Evolutionary conservation across 1,140 invertebrate genomes (phyloP).

Genomic region (Drosophila persimilis): DNA sequence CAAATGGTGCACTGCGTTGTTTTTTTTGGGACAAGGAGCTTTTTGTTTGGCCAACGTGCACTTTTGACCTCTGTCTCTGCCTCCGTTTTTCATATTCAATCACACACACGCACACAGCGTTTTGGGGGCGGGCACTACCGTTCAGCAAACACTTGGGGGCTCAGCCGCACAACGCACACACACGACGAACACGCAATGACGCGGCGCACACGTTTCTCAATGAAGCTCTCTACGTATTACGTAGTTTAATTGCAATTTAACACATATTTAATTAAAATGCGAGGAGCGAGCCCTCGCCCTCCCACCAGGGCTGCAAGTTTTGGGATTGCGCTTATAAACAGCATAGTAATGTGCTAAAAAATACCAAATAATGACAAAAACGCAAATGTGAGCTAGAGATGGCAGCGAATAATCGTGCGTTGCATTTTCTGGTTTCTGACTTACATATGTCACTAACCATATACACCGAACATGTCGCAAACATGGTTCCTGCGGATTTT

Average conservation of each 20-base stretch:
- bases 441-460: too few relatives aligned
- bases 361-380: background rate
- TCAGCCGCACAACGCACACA: constrained; percentile 19
- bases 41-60: constrained; percentile 44
- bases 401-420: too few relatives aligned
- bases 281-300: constrained; percentile 28
- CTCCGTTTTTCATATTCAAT: constrained; percentile 24
- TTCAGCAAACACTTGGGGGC: constrained; percentile 29
- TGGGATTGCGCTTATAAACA: constrained; percentile 5
- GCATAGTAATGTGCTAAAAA: constrained; percentile 11
- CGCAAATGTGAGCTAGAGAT: background rate
- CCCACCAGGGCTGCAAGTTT: constrained; percentile 23
- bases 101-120: constrained; percentile 20
- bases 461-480: too few relatives aligned
- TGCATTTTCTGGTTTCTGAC: too few relatives aligned
- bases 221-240: constrained; percentile 35
- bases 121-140: too few relatives aligned
- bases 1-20: constrained; percentile 21
- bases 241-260: constrained; percentile 44
- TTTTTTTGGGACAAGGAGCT: constrained; percentile 1
- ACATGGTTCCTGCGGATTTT: too few relatives aligned
- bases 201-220: constrained; percentile 26
- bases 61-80: constrained; percentile 73
- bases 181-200: constrained; percentile 11
- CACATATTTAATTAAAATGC: constrained; percentile 33